Evolutionary conservation across 2,797 vertebrate genomes (phyloP).

Genomic region (Sebastes minor): DNA sequence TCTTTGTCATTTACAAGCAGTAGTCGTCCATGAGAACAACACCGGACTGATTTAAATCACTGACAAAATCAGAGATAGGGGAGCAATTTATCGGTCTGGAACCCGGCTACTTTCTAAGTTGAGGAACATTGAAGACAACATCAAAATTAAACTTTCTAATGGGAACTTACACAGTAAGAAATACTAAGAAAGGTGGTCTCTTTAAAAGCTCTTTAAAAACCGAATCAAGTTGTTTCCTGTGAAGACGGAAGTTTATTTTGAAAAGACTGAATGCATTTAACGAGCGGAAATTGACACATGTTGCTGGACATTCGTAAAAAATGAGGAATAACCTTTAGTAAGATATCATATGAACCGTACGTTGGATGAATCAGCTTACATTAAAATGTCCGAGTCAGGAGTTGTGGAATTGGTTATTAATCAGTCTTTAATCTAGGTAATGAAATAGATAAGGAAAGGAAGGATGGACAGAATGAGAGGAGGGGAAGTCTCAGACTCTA

Average conservation of each 20-base stretch:
- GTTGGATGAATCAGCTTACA: not conserved
- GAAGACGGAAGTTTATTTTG: not conserved
- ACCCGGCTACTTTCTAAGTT: not conserved
- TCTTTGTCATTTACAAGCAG: not conserved
- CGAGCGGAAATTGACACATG: no score
- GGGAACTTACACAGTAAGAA: not conserved
- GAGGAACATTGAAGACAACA: not conserved
- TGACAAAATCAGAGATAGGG: not conserved
- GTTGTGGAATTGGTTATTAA: not conserved
- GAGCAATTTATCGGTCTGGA: not conserved
- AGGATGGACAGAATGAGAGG: conserved; percentile 1
- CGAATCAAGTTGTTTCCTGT: not conserved
- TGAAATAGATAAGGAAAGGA: not conserved
- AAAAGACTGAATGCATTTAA: not conserved
- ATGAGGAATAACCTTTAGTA: no score
- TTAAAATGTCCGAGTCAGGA: not conserved
- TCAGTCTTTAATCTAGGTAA: not conserved
- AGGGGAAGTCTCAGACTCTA: not conserved
- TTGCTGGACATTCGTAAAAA: no score
- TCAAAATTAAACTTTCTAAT: not conserved
- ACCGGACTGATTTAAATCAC: not conserved
- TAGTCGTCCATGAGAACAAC: not conserved
- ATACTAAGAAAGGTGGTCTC: not conserved
- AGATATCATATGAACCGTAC: no score
- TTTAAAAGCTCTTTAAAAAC: not conserved